Evolutionary conservation across 2,797 vertebrate genomes (phyloP).

Genomic region (Spea hammondii): DNA sequence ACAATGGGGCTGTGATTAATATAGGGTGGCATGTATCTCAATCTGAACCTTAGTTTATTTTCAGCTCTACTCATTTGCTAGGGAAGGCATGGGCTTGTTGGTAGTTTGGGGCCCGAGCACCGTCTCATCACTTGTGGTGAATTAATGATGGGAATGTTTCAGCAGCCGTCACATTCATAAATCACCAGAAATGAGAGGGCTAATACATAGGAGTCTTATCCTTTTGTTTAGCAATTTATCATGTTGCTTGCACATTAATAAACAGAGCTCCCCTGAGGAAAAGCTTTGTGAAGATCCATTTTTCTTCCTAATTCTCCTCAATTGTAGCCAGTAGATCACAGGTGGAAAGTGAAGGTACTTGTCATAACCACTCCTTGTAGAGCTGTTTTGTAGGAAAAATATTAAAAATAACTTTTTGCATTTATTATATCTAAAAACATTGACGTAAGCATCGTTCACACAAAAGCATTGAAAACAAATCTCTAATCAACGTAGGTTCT

Average conservation of each 20-base stretch:
- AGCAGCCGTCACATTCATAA: constrained; percentile 86
- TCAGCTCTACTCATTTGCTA: constrained; percentile 54
- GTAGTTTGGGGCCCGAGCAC: constrained; percentile 64
- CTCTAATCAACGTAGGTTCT: too few species aligned
- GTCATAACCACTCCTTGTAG: constrained; percentile 56
- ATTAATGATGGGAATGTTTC: constrained; percentile 87
- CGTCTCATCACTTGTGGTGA: constrained; percentile 71
- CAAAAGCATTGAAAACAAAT: too few species aligned
- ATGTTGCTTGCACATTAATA: constrained; percentile 93
- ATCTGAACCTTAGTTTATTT: constrained; percentile 48
- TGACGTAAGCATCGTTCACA: not conserved
- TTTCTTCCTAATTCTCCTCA: constrained; percentile 78
- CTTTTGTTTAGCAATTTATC: constrained; percentile 91
- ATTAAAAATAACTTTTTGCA: constrained; percentile 34
- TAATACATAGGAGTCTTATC: constrained; percentile 79
- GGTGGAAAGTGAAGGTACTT: constrained; percentile 62
- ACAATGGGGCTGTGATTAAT: constrained; percentile 12
- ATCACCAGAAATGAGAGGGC: constrained; percentile 91
- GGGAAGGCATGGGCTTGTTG: constrained; percentile 56
- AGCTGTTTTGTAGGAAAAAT: constrained; percentile 49
- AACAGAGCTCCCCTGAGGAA: constrained; percentile 89
- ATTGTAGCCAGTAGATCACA: constrained; percentile 71
- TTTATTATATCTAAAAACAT: constrained; percentile 14
- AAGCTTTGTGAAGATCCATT: constrained; percentile 77
- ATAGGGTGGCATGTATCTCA: constrained; percentile 34